phyloP scores from a whole-genome alignment of 2,888 invertebrate genomes.

The Nebria salina region DNA sequence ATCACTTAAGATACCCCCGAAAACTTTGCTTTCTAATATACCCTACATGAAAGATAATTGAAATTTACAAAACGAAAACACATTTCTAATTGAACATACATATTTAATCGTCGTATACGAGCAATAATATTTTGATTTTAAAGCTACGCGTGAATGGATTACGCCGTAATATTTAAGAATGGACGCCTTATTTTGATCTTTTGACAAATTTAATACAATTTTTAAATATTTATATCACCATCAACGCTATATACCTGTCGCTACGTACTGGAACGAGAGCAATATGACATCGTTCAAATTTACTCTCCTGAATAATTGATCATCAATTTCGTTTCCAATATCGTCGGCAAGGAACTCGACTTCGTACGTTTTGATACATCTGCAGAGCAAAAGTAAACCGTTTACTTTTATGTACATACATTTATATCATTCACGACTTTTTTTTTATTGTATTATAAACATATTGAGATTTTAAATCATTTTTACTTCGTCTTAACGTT shows the following conservation, averaged over 20 bases:
- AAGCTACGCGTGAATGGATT: too few relatives aligned
- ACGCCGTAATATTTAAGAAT: too few relatives aligned
- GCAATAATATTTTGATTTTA: too few relatives aligned
- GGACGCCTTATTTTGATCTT: not conserved
- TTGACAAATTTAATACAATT: not conserved
- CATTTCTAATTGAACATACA: too few relatives aligned
- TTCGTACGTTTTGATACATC: slow-evolving; percentile 55
- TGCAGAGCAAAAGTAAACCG: slow-evolving; percentile 46
- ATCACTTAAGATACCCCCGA: not conserved
- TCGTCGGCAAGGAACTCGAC: slow-evolving; percentile 51
- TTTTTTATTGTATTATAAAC: not conserved
- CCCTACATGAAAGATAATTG: not conserved
- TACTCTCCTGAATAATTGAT: slow-evolving; percentile 48
- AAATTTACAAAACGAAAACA: not conserved
- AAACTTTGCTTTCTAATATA: not conserved
- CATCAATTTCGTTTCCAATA: slow-evolving; percentile 35
- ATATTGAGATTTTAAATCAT: too few relatives aligned
- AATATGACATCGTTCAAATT: slow-evolving; percentile 54
- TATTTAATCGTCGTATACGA: too few relatives aligned
- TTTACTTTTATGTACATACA: slow-evolving; percentile 8
- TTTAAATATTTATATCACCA: not conserved
- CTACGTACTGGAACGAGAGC: slow-evolving; percentile 54
- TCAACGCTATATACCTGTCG: slow-evolving; percentile 51
- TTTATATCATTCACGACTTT: not conserved
- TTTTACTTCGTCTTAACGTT: slow-evolving; percentile 54